These are phyloP conservation scores for Sebastes glaucus DNA, from an alignment of 2,797 vertebrate species.

Conservation along the genomic window DNA sequence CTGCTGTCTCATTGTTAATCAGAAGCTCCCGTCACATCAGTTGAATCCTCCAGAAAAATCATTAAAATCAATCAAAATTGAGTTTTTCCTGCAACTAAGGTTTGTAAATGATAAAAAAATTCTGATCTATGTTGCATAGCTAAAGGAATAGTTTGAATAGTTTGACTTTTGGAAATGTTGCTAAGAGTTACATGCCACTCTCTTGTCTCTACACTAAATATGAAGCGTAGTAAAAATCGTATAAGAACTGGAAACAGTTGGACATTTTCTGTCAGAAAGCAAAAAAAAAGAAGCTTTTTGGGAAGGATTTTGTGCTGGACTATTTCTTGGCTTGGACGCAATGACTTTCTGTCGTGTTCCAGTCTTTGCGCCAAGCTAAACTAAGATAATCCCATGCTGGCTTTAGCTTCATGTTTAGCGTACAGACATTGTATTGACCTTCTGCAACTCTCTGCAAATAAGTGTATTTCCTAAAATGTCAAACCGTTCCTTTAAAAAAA, in stretches of 20 bases:
- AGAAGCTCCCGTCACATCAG: conserved; percentile 43
- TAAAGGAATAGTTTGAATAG: not conserved
- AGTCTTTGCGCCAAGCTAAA: not conserved
- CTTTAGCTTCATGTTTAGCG: not conserved
- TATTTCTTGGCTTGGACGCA: not conserved
- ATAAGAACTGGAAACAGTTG: not conserved
- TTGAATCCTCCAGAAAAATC: conserved; percentile 31
- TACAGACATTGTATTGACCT: not conserved
- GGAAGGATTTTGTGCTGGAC: not conserved
- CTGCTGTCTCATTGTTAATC: conserved; percentile 60
- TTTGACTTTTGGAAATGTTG: not conserved
- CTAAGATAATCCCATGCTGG: not conserved
- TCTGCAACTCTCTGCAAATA: not conserved
- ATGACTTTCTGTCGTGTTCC: not conserved
- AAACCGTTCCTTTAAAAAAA: not conserved
- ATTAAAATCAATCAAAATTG: not conserved
- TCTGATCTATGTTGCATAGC: not conserved
- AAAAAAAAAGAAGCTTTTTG: not conserved
- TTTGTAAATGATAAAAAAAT: not conserved
- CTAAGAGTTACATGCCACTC: not conserved
- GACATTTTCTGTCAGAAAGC: not conserved
- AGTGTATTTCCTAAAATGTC: not conserved
- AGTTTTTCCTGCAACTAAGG: not conserved
- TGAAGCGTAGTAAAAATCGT: not conserved
- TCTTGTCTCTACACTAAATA: not conserved